Evolutionary conservation across 2,888 invertebrate species (phyloP), one percentile per base, ranked within the genome.

Genomic region (Alcis repandata): DNA sequence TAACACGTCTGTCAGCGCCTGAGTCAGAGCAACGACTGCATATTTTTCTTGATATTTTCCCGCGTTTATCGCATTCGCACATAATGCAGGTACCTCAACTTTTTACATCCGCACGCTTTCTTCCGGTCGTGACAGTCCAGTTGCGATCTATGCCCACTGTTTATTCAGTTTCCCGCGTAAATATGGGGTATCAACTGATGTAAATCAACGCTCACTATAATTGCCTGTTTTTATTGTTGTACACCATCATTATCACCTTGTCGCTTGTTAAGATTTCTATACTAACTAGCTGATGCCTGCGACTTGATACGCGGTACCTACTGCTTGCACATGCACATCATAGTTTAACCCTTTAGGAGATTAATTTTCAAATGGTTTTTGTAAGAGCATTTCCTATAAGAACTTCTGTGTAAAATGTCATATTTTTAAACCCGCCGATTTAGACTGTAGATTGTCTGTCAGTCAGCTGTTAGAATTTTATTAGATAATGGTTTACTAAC

Each of bases 121-220:
- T 87, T 86, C 84, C 84, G 83, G 69, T 82, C 87, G 90, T 90
- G 86, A 90, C 86, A 91, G 80, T 84, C 90, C 83, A 90, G 84
- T 91, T 90, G 78, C 87, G 80, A 89, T 90, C 79, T 87, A 80
- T 89, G 89, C 77, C 81, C 80, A 77, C 79, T 82, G 77, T 82
- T 85, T 80, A 80, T 83, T 79, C 82, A 83, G 78, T 62, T 59
- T 57, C 63, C 57, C 45, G 43, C 52, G 56, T 67, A 51, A 64
- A 54, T 64, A 58, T 53, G 41, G 49, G 22, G 38, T 61, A 63
- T 63, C 51, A 68, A 49, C 53, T 51, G 53, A 40, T 58, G 40
- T 56, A 27, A 36, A 61, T 56, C 49, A 58, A 40, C 45, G 51
- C 15, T 46, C 33, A 36, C 46, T 33, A 27, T 58, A 58, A 59